phyloP scores from a whole-genome alignment of 2,888 invertebrate species.

The Synergus itoensis region DNA sequence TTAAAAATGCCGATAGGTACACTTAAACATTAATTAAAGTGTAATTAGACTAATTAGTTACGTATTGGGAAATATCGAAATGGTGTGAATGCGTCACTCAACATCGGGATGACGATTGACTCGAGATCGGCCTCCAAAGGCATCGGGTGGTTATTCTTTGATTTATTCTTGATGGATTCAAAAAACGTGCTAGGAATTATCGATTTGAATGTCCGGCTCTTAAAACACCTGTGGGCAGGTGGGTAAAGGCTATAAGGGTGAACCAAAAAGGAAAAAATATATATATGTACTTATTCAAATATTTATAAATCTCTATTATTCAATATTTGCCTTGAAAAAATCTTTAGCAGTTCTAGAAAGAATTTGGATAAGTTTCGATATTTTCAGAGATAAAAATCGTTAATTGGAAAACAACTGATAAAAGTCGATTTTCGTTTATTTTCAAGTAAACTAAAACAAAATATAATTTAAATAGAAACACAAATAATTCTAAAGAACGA shows the following conservation, averaged over 20 bases:
- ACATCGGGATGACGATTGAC: background rate
- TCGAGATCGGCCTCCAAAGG: background rate
- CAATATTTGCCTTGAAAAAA: background rate
- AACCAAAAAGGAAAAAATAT: background rate
- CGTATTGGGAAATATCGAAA: background rate
- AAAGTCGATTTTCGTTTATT: too few relatives aligned
- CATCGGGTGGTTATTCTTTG: background rate
- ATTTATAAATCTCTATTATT: background rate
- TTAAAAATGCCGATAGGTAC: background rate
- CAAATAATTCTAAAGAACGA: too few relatives aligned
- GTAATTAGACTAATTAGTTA: background rate
- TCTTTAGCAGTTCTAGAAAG: background rate
- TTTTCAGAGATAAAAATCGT: background rate
- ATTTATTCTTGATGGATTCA: background rate
- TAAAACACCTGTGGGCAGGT: background rate
- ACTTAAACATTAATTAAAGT: background rate
- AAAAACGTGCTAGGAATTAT: background rate
- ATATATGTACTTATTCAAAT: background rate
- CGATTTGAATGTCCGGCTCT: background rate
- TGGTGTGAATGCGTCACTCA: constrained; percentile 9
- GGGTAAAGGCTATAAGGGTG: background rate
- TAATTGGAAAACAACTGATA: too few relatives aligned
- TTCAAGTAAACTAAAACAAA: too few relatives aligned
- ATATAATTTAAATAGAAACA: too few relatives aligned
- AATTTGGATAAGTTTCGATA: background rate